Conservation (phyloP, 2,797 vertebrate species). For the Pseudochaenichthys georgianus region DNA sequence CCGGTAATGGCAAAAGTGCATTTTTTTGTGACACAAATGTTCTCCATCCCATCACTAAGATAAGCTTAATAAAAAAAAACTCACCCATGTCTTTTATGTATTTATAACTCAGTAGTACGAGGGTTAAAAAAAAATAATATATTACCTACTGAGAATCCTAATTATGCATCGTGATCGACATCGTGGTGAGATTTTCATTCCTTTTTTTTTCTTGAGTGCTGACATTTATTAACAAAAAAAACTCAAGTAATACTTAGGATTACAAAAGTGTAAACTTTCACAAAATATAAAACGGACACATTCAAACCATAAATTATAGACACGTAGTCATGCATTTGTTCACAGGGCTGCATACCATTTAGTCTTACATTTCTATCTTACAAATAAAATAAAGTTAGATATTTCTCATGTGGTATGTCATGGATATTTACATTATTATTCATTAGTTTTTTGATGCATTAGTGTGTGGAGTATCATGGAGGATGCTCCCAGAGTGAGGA, state of each 20-base stretch:
- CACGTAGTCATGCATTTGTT: constrained; percentile 86
- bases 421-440: constrained; percentile 85
- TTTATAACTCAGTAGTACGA: constrained; percentile 68
- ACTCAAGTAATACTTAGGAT: constrained; percentile 79
- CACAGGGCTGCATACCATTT: constrained; percentile 85
- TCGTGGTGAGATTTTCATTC: constrained; percentile 72
- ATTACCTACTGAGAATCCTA: constrained; percentile 70
- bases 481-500: constrained; percentile 77
- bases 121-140: constrained; percentile 66
- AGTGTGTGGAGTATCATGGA: constrained; percentile 70
- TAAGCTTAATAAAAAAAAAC: constrained; percentile 69
- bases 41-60: constrained; percentile 41
- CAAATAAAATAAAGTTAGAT: constrained; percentile 85
- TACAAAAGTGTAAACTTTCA: constrained; percentile 88
- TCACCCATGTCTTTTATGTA: constrained; percentile 46
- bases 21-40: constrained; percentile 55
- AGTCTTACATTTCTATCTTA: constrained; percentile 83
- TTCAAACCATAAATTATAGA: constrained; percentile 85
- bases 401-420: constrained; percentile 81
- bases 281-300: constrained; percentile 87
- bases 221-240: constrained; percentile 79
- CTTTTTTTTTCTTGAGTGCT: constrained; percentile 67
- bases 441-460: constrained; percentile 80
- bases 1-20: constrained; percentile 35
- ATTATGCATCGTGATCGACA: constrained; percentile 65